These are phyloP conservation scores for Argyrosomus regius DNA, from an alignment of 2,797 vertebrate genomes.

Conservation along the genomic window DNA sequence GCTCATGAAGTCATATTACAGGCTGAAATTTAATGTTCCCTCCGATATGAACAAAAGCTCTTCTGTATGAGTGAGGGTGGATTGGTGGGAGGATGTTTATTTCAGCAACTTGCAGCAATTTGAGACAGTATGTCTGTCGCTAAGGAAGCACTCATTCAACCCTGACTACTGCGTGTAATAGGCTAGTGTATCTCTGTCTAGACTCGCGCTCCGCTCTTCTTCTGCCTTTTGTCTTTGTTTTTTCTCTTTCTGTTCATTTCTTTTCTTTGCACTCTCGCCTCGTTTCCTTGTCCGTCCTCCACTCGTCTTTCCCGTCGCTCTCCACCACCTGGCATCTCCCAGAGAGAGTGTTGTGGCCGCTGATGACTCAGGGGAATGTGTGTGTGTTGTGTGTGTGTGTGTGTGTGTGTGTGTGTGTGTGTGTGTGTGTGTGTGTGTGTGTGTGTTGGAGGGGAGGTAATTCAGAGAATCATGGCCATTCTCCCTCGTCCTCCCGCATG, in stretches of 20 bases:
- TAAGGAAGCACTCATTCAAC: slow-evolving; percentile 35
- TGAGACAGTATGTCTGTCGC: slow-evolving; percentile 18
- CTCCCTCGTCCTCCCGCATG: slow-evolving; percentile 54
- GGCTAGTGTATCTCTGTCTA: slow-evolving; percentile 26
- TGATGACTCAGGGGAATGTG: slow-evolving; percentile 56
- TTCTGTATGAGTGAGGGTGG: slow-evolving; percentile 25
- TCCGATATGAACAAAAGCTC: slow-evolving; percentile 12
- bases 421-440: slow-evolving; percentile 25
- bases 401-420: slow-evolving; percentile 30
- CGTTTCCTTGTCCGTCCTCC: slow-evolving; percentile 16
- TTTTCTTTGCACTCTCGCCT: not conserved
- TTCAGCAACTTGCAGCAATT: slow-evolving; percentile 40
- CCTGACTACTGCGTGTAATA: slow-evolving; percentile 38
- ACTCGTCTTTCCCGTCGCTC: slow-evolving; percentile 27
- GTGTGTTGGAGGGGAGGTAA: slow-evolving; percentile 44
- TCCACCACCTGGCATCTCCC: slow-evolving; percentile 53
- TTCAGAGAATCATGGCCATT: slow-evolving; percentile 62
- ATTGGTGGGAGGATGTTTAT: slow-evolving; percentile 37
- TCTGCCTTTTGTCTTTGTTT: slow-evolving; percentile 10
- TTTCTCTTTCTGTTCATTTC: slow-evolving; percentile 2
- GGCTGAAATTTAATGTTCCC: slow-evolving; percentile 16
- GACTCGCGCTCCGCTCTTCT: slow-evolving; percentile 1
- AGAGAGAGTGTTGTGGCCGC: slow-evolving; percentile 43
- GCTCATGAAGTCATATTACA: not conserved
- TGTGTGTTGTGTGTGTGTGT: slow-evolving; percentile 33